phyloP scores from a whole-genome alignment of 2,888 invertebrate genomes.

The Dimorphilus gyrociliatus region DNA sequence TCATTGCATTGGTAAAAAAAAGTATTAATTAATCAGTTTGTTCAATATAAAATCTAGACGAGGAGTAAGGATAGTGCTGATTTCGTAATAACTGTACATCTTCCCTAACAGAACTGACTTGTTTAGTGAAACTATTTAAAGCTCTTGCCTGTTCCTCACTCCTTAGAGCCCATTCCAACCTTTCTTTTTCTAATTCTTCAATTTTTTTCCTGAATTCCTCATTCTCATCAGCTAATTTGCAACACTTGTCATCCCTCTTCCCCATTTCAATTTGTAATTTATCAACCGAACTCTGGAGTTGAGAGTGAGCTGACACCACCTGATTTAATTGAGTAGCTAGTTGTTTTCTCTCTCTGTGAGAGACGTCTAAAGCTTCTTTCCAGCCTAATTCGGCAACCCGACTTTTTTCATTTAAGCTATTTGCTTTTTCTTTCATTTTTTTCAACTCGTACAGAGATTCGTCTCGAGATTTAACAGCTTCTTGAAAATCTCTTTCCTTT shows the following conservation, averaged over 20 bases:
- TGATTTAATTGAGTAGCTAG: conserved; percentile 25
- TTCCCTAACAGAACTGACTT: too few species aligned
- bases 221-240: conserved; percentile 9
- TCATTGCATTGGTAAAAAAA: too few species aligned
- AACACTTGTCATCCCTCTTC: conserved; percentile 24
- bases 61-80: too few species aligned
- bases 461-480: conserved; percentile 16
- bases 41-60: too few species aligned
- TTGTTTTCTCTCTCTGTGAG: conserved; percentile 23
- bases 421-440: conserved; percentile 15
- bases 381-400: too few species aligned
- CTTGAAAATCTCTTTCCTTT: conserved; percentile 19
- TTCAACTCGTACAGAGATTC: conserved; percentile 20
- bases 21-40: too few species aligned
- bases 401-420: conserved; percentile 6
- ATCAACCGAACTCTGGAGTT: conserved; percentile 24
- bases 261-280: conserved; percentile 22
- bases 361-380: conserved; percentile 21
- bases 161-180: too few species aligned
- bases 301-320: conserved; percentile 24
- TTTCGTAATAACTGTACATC: too few species aligned
- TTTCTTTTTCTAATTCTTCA: too few species aligned
- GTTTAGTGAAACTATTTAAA: too few species aligned
- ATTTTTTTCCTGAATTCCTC: too few species aligned
- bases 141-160: too few species aligned